Percentiles rank a stretch among this genome's conserved stretches.
Conservation (phyloP, 2,888 invertebrate species). For the Parthenolecanium corni region DNA sequence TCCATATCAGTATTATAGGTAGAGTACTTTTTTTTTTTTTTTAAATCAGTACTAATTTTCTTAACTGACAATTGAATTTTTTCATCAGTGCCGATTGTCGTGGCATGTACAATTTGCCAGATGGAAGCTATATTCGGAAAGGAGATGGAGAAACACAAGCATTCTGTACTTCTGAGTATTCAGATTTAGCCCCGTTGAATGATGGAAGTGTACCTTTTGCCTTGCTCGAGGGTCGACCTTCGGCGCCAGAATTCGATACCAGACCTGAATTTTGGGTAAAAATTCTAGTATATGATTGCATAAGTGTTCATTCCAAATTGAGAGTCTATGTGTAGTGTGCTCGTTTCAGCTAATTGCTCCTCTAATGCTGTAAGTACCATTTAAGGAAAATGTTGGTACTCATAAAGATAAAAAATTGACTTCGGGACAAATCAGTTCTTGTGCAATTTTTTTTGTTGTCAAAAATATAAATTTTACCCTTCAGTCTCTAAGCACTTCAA, state of each 20-base stretch:
- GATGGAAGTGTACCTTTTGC: slow-evolving; percentile 93
- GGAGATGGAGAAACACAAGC: slow-evolving; percentile 79
- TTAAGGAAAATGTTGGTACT: too few species aligned
- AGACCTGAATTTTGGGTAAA: slow-evolving; percentile 78
- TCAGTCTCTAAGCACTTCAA: too few species aligned
- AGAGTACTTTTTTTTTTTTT: slow-evolving; percentile 28
- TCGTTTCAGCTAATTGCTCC: too few species aligned
- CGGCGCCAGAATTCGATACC: slow-evolving; percentile 81
- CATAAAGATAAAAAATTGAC: too few species aligned
- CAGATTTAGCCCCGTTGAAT: slow-evolving; percentile 89
- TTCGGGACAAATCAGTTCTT: too few species aligned
- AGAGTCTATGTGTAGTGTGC: too few species aligned
- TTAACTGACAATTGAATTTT: neutral
- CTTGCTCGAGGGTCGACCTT: slow-evolving; percentile 86
- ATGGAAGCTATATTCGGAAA: slow-evolving; percentile 56
- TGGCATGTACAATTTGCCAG: slow-evolving; percentile 76
- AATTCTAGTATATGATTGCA: too few species aligned
- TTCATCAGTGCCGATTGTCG: slow-evolving; percentile 70
- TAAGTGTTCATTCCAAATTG: too few species aligned
- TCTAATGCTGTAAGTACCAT: too few species aligned
- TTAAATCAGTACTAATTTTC: neutral
- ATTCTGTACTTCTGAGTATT: slow-evolving; percentile 95
- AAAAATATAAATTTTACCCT: too few species aligned
- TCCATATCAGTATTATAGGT: slow-evolving; percentile 83
- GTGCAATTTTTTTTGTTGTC: too few species aligned